phyloP scores from a whole-genome alignment of 2,888 invertebrate species.

The Cerceris ruficornis region DNA sequence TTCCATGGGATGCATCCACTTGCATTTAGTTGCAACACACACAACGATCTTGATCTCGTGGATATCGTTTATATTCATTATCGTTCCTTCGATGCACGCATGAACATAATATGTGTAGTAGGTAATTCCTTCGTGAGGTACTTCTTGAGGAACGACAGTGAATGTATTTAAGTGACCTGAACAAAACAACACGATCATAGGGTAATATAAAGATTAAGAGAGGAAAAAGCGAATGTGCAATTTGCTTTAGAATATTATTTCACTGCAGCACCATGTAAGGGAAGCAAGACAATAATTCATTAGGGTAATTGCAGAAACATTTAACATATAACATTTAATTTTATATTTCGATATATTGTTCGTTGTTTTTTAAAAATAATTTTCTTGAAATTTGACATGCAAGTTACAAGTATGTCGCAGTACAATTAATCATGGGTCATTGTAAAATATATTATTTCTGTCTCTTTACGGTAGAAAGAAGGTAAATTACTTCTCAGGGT shows the following conservation, averaged over 20 bases:
- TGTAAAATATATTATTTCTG: background rate
- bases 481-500: background rate
- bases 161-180: conserved; percentile 82
- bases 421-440: background rate
- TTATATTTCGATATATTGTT: conserved; percentile 16
- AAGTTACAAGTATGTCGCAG: conserved; percentile 20
- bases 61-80: conserved; percentile 82
- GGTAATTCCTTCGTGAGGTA: conserved; percentile 79
- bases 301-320: conserved; percentile 12
- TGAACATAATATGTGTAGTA: conserved; percentile 69
- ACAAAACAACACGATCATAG: conserved; percentile 81
- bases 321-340: conserved; percentile 7
- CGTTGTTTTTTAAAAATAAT: conserved; percentile 1
- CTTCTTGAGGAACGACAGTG: conserved; percentile 81
- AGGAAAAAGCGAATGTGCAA: conserved; percentile 64
- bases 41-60: conserved; percentile 82
- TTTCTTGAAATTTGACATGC: conserved; percentile 23
- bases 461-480: background rate
- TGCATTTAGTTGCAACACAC: conserved; percentile 82
- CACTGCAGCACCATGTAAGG: conserved; percentile 33
- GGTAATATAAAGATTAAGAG: conserved; percentile 70
- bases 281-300: conserved; percentile 25
- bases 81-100: conserved; percentile 78
- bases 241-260: conserved; percentile 50
- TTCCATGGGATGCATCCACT: conserved; percentile 82